These are phyloP conservation scores for Vanessa tameamea DNA, from an alignment of 1,140 invertebrate genomes.

Conservation along the genomic window DNA sequence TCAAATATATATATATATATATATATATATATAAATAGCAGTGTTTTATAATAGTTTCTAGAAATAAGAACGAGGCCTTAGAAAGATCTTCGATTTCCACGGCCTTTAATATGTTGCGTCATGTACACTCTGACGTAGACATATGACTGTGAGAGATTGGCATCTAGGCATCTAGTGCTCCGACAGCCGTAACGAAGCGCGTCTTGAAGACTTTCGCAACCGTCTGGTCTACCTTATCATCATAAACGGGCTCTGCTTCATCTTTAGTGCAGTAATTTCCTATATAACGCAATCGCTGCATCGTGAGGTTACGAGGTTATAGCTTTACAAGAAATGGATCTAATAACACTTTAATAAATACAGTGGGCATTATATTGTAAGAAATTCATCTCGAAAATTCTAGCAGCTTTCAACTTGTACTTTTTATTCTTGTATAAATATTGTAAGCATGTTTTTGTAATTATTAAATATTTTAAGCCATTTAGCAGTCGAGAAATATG, in stretches of 20 bases:
- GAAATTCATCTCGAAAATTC: background rate
- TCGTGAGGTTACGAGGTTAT: background rate
- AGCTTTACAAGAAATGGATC: background rate
- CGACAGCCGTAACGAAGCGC: slow-evolving; percentile 59
- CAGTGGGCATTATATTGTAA: background rate
- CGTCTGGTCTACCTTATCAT: slow-evolving; percentile 36
- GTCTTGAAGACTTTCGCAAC: slow-evolving; percentile 62
- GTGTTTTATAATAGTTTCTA: slow-evolving; percentile 9
- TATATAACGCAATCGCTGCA: slow-evolving; percentile 2
- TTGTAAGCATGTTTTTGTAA: background rate
- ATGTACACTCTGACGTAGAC: slow-evolving; percentile 54
- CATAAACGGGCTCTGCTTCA: slow-evolving; percentile 10
- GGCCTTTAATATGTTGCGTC: slow-evolving; percentile 47
- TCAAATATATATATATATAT: too few species aligned
- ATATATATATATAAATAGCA: background rate
- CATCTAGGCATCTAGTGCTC: slow-evolving; percentile 48
- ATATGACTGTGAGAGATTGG: slow-evolving; percentile 63
- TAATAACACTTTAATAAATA: slow-evolving; percentile 2
- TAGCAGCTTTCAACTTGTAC: background rate
- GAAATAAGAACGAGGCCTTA: slow-evolving; percentile 6
- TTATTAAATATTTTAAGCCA: background rate
- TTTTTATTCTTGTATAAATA: too few species aligned
- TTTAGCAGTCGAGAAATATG: slow-evolving; percentile 27
- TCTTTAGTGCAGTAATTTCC: slow-evolving; percentile 8
- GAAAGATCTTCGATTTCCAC: slow-evolving; percentile 12